Conservation (phyloP, 1,140 invertebrate species). For the Bombyx mori region DNA sequence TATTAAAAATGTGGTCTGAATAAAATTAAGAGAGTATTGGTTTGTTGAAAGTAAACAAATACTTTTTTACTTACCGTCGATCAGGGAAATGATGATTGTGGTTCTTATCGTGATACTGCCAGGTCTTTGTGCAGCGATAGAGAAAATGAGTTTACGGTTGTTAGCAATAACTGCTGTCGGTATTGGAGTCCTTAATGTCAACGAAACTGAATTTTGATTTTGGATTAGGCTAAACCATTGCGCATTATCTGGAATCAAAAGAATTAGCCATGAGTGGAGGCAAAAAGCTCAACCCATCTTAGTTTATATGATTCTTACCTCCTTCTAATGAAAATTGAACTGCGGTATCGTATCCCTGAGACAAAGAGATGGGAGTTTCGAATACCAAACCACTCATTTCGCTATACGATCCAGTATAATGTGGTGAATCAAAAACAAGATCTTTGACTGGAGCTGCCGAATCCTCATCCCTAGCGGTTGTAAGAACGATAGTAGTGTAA, state of each 20-base stretch:
- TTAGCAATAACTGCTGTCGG: constrained; percentile 13
- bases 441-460: background rate
- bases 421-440: constrained; percentile 13
- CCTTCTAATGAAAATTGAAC: constrained; percentile 10
- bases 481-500: constrained; percentile 19
- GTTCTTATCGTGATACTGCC: constrained; percentile 5
- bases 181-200: constrained; percentile 10
- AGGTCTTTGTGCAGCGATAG: constrained; percentile 9
- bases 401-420: constrained; percentile 24
- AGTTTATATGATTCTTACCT: background rate
- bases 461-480: constrained; percentile 7
- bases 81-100: constrained; percentile 10
- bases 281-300: too few relatives aligned
- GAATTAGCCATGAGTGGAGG: too few relatives aligned
- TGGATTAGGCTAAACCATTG: constrained; percentile 13
- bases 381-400: constrained; percentile 8
- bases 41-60: too few relatives aligned
- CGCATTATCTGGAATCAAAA: constrained; percentile 10
- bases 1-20: too few relatives aligned
- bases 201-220: constrained; percentile 8
- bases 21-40: too few relatives aligned
- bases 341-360: constrained; percentile 9
- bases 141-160: constrained; percentile 18
- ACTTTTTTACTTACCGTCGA: too few relatives aligned
- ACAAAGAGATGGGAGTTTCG: constrained; percentile 7